phyloP scores from a whole-genome alignment of 1,140 invertebrate species.

The Musca vetustissima region DNA sequence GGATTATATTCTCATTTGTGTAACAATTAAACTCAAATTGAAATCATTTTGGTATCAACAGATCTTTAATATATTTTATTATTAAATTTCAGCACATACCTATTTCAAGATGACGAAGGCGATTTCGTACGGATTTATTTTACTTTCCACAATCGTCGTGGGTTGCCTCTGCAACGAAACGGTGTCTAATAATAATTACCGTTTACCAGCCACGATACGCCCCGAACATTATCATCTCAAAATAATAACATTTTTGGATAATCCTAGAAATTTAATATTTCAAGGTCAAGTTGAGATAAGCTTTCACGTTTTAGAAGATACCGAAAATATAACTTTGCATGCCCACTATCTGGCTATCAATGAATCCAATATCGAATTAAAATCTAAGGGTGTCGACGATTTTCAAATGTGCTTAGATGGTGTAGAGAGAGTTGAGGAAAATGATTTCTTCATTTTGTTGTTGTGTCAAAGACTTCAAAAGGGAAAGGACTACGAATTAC shows the following conservation, averaged over 20 bases:
- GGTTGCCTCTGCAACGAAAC: no score
- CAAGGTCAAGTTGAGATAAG: conserved; percentile 64
- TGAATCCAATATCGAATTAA: conserved; percentile 52
- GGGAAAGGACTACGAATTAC: conserved; percentile 64
- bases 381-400: no score
- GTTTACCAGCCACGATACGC: conserved; percentile 64
- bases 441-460: conserved; percentile 69
- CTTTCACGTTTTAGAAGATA: conserved; percentile 59
- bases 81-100: no score
- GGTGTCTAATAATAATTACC: no score
- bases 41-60: no score
- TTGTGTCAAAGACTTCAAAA: conserved; percentile 58
- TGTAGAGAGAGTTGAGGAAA: conserved; percentile 37
- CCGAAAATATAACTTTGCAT: conserved; percentile 71
- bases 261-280: conserved; percentile 47
- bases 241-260: conserved; percentile 62
- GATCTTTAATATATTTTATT: no score
- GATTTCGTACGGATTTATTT: no score
- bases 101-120: no score
- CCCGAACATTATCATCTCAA: conserved; percentile 70
- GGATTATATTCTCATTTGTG: no score
- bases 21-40: no score
- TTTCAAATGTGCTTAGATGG: no score
- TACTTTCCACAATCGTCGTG: no score
- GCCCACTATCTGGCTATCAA: conserved; percentile 62